phyloP scores from a whole-genome alignment of 2,113 vertebrate species.

The Prionailurus viverrinus region DNA sequence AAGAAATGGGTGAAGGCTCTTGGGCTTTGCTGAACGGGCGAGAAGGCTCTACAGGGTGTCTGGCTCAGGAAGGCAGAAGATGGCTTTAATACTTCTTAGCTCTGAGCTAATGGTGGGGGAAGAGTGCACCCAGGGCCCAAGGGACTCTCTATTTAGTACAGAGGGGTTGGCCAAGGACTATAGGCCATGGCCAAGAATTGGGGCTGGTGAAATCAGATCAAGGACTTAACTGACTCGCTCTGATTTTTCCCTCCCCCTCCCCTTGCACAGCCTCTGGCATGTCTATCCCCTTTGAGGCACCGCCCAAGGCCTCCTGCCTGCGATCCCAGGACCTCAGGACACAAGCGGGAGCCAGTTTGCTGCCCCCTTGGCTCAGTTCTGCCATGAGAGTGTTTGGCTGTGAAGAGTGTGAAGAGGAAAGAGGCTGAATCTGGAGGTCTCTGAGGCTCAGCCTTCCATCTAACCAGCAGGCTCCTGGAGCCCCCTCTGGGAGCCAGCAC shows the following conservation, averaged over 20 bases:
- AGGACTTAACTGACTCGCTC: not conserved
- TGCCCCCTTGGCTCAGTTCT: not conserved
- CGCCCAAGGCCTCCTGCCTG: not conserved
- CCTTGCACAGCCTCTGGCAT: conserved; percentile 78
- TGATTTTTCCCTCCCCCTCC: not conserved
- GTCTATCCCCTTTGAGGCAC: conserved; percentile 72
- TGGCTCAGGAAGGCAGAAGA: not conserved
- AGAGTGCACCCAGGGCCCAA: not conserved
- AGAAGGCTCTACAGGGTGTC: not conserved
- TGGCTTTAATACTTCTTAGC: not conserved
- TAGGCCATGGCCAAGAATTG: not conserved
- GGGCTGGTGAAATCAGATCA: not conserved
- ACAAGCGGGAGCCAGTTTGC: not conserved
- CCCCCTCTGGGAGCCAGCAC: not conserved
- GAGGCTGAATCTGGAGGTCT: not conserved
- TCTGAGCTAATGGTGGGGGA: not conserved
- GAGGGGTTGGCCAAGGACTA: not conserved
- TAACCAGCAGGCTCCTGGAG: not conserved
- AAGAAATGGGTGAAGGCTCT: not conserved
- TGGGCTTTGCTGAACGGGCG: not conserved
- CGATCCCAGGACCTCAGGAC: not conserved
- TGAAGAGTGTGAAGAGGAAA: not conserved
- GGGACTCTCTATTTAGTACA: not conserved
- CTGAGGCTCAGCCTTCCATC: not conserved
- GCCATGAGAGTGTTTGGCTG: not conserved